Percentiles rank a stretch among this genome's conserved stretches.
These are phyloP conservation scores for Crotalus horridus DNA, from an alignment of 2,113 vertebrate genomes.

Conservation along the genomic window DNA sequence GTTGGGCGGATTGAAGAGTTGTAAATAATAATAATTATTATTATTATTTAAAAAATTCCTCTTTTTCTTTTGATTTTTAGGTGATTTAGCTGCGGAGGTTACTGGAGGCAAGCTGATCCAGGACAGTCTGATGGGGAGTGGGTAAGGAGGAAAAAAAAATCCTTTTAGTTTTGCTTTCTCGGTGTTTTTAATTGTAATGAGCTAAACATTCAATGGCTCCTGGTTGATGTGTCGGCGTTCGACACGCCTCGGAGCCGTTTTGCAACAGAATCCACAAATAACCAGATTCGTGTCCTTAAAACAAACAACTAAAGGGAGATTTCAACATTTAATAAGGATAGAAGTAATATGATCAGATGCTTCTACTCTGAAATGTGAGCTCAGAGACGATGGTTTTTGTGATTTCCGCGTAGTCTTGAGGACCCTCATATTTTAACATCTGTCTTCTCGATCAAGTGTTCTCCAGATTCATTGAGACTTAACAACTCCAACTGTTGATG, in stretches of 20 bases:
- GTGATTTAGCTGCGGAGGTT: conserved; percentile 78
- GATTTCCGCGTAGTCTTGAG: neutral
- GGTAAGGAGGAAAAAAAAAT: conserved; percentile 71
- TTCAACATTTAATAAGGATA: neutral
- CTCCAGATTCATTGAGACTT: neutral
- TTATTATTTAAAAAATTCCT: neutral
- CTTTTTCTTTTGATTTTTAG: conserved; percentile 58
- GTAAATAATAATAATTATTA: neutral
- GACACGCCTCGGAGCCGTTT: neutral
- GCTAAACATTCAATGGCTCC: neutral
- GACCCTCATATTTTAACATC: neutral
- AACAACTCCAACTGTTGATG: neutral
- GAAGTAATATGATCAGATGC: neutral
- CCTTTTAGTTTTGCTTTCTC: neutral
- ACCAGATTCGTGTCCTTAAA: neutral
- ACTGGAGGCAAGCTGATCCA: conserved; percentile 74
- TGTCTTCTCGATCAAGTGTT: neutral
- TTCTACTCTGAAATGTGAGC: neutral
- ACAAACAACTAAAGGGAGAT: neutral
- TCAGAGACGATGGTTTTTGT: neutral
- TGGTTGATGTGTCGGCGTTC: neutral
- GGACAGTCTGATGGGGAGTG: conserved; percentile 83
- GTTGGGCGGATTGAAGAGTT: too few species aligned
- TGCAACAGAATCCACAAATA: neutral
- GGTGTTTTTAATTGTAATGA: neutral